Percentiles rank a stretch among this genome's conserved stretches.
phyloP scores from a whole-genome alignment of 2,113 vertebrate genomes.

The Coregonus clupeaformis region DNA sequence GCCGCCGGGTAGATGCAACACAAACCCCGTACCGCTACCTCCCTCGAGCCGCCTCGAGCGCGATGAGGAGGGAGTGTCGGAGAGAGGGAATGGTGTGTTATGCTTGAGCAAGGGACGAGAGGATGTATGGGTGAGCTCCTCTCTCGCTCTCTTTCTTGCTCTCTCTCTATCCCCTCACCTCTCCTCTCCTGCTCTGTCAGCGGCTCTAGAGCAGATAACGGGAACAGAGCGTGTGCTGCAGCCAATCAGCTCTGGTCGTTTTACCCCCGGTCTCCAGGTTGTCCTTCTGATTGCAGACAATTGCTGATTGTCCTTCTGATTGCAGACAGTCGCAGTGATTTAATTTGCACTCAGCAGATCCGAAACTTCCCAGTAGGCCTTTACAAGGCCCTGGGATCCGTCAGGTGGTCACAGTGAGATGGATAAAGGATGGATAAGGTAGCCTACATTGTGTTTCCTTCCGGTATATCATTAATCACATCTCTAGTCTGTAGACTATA shows the following conservation, averaged over 20 bases:
- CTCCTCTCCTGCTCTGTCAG: not conserved
- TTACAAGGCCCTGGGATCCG: too few species aligned
- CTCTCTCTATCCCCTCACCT: not conserved
- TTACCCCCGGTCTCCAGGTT: too few species aligned
- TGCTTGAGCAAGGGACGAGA: slow-evolving; percentile 10
- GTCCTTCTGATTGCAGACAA: too few species aligned
- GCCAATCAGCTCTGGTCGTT: not conserved
- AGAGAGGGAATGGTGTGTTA: slow-evolving; percentile 2
- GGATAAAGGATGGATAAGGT: too few species aligned
- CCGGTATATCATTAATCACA: too few species aligned
- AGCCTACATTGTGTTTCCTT: too few species aligned
- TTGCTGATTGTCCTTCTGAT: too few species aligned
- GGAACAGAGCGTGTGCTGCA: not conserved
- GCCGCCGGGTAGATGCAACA: slow-evolving; percentile 60
- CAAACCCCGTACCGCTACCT: slow-evolving; percentile 52
- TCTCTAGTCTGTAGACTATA: too few species aligned
- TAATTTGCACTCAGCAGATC: too few species aligned
- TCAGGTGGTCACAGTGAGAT: too few species aligned
- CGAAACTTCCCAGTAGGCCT: too few species aligned
- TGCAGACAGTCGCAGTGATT: too few species aligned
- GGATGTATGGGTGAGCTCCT: slow-evolving; percentile 24
- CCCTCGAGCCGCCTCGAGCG: slow-evolving; percentile 38
- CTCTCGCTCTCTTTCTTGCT: slow-evolving; percentile 19
- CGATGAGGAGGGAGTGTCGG: not conserved
- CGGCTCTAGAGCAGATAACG: slow-evolving; percentile 37